Evolutionary conservation across 2,113 vertebrate genomes (phyloP), one percentile per base, ranked within the genome.

Genomic region (Paratilapia polleni): DNA sequence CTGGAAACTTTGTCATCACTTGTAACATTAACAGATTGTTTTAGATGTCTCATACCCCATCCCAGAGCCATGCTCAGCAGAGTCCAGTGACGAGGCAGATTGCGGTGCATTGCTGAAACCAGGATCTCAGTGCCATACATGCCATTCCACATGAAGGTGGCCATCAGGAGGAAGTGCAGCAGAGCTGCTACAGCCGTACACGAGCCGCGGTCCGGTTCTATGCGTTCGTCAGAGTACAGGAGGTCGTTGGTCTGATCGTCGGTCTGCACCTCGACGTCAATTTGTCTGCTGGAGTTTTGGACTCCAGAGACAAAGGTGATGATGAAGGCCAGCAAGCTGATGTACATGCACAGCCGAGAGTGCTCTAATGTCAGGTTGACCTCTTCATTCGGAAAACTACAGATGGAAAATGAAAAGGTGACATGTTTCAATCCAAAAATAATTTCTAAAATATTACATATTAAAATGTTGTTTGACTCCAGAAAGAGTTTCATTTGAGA

Each of bases 301-400:
- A 93, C 95, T 64, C 95, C 96, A 63, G 90, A 90, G 80, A 96
- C 80, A 80, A 97, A 97, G 83, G 95, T 87, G 14, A 95, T 93
- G 87, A 95, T 96, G 89, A 96, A 97, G 80, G 94, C 85, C 14
- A 96, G 76, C 94, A 96, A 88, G 12, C 94, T 94, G 43, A 64
- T 12, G 26, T 90, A 97, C 74, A 96, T 88, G 86, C 85, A 95
- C 76, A 95, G 93, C 76, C 95, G 61, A 1, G 95, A 90, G 47
- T 94, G 90, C 0, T 75, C 96, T 8, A 92, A 36, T 87, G 92
- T 79, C 11, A n/a, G 12, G 10, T 24, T 93, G 24, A 3, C 64
- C 11, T 12, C 41, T 43, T 43, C 4, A 1, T 43, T 43, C 41
- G 3, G 41, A 38, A 38, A 43, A 1, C 62, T 64, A 41, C 34